Base-by-base conservation (phyloP, 2,888 invertebrate genomes). In the Sturmia bella region DNA sequence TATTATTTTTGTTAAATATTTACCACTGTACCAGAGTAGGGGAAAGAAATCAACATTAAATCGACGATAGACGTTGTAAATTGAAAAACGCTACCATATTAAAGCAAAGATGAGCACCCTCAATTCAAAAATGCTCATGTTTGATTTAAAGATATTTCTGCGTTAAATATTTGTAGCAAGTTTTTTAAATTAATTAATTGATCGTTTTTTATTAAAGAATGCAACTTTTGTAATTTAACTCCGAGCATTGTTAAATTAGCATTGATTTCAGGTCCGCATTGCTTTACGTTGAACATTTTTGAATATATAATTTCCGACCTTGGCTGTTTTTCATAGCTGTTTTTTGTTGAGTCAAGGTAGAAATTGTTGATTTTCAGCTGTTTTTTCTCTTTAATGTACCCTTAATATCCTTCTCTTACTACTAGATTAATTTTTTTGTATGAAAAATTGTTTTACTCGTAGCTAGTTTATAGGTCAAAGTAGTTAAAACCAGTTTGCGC, bases 311-410 rank as follows among this genome's bases (percentile, higher is more conserved):
- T 56, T 56, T 56, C 17, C 56, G 15, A 56, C 56, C 32, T 32
- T 54, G 17, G 54, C 27, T 54, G 27, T n/a, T 54, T 54, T 54
- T 54, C 54, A 27, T 54, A 54, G 54, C 54, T 54, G 50, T 50
- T 50, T 50, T 50, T 54, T 24, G 27, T 54, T 27, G 32, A 56
- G 17, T 56, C 32, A 32, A 56, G 3, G 32, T 56, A 32, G 32
- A 32, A 32, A 32, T 56, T 56, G 56, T 56, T 56, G 56, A 56
- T 32, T 54, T 54, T 9, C 3, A n/a, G 54, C 27, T 27, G 27
- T 27, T 52, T 54, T 54, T 54, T 54, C 48, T 48, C n/a, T n/a
- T n/a, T n/a, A n/a, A n/a, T n/a, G n/a, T n/a, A n/a, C n/a, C n/a
- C n/a, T n/a, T n/a, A n/a, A n/a, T n/a, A n/a, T n/a, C n/a, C n/a